Base-by-base conservation (phyloP, 1,140 invertebrate genomes). In the Caenorhabditis tropicalis region DNA sequence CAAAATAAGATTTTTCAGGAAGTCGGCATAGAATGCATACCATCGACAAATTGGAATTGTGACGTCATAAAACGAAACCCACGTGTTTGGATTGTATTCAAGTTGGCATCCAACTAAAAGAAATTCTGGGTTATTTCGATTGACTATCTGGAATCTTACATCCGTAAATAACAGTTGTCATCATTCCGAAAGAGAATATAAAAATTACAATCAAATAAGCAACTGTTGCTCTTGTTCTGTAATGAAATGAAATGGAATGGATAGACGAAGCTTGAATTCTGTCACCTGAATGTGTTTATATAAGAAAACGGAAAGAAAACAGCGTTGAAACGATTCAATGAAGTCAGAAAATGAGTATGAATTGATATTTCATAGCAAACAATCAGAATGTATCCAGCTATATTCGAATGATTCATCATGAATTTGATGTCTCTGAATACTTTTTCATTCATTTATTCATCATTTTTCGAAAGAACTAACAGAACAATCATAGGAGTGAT, bases 351-450 rank as follows among this genome's bases (percentile, higher is more conserved):
- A 36, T 65, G 58, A 33, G 31, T 65, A 16, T 65, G 58, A 36
- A 65, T 65, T 33, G 58, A 65, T 16, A 65, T 65, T 65, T 65
- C 58, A 19, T 65, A 65, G 58, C 9, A 65, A n/a, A 65, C 29
- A 10, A 65, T 36, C 1, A 65, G 58, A 16, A 33, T 15, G 31
- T 65, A 65, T n/a, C 58, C 58, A 33, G 58, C 58, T 16, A n/a
- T 15, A 65, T 36, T 16, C 0, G 58, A 65, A n/a, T 36, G 0
- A 4, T 19, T 15, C 16, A 65, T 65, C 58, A 65, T 7, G 3
- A 65, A 65, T 33, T n/a, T 33, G 31, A n/a, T 65, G 29, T 29
- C 58, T 33, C 58, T 65, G 2, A 65, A 65, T 0, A 51, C n/a
- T 6, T 51, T 7, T 3, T n/a, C 15, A 51, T 2, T n/a, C 16